phyloP scores from a whole-genome alignment of 1,140 invertebrate genomes.

The Ephestia elutella region DNA sequence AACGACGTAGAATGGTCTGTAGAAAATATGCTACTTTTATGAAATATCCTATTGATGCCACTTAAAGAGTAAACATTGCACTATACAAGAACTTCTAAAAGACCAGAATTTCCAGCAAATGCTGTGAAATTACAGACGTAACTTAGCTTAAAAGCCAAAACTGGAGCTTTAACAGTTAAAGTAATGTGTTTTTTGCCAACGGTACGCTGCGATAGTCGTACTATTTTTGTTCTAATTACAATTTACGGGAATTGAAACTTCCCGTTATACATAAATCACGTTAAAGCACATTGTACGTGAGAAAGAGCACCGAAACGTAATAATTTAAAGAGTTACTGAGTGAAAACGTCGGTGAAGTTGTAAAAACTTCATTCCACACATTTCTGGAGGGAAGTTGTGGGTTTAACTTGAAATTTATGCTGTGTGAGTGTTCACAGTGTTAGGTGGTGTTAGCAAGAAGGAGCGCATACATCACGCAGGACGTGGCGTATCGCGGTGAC shows the following conservation, averaged over 20 bases:
- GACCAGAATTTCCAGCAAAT: neutral
- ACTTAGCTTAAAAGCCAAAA: neutral
- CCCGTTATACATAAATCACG: conserved; percentile 27
- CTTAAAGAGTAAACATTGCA: neutral
- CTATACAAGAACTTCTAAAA: neutral
- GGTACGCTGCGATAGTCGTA: neutral
- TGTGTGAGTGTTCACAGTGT: conserved; percentile 50
- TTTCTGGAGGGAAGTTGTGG: conserved; percentile 56
- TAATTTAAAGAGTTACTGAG: conserved; percentile 54
- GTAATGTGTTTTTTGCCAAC: neutral
- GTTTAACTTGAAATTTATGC: conserved; percentile 66
- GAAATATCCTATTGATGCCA: too few relatives aligned
- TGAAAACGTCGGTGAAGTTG: conserved; percentile 44
- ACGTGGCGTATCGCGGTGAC: conserved; percentile 59
- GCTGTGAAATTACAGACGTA: neutral
- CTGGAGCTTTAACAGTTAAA: neutral
- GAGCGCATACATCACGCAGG: conserved; percentile 57
- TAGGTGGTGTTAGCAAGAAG: conserved; percentile 61
- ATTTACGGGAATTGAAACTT: conserved; percentile 21
- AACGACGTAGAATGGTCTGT: neutral
- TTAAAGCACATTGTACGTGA: conserved; percentile 27
- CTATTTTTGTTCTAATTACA: conserved; percentile 17
- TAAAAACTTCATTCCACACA: conserved; percentile 62
- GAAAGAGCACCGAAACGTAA: conserved; percentile 40
- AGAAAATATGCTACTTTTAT: neutral